phyloP scores from a whole-genome alignment of 2,888 invertebrate genomes.

The Tromatobia lineatoria region DNA sequence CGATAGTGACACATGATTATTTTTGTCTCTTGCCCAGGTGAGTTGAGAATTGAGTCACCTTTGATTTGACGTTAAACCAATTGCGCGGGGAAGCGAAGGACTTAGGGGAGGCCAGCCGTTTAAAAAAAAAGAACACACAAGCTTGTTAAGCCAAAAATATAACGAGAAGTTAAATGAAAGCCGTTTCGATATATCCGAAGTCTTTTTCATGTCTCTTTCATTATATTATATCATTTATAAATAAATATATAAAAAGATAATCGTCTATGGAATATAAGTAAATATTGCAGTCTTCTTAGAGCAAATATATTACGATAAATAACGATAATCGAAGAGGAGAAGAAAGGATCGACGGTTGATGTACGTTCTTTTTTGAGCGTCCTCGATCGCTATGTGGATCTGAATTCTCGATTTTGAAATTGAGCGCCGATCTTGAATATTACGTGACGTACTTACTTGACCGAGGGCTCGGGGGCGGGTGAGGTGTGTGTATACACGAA shows the following conservation, averaged over 20 bases:
- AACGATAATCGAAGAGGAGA: conserved; percentile 72
- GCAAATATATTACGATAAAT: conserved; percentile 51
- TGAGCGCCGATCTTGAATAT: conserved; percentile 35
- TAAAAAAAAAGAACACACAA: conserved; percentile 64
- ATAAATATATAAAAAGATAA: conserved; percentile 68
- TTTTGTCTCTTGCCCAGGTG: conserved; percentile 85
- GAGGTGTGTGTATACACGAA: conserved; percentile 71
- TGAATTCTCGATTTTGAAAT: conserved; percentile 52
- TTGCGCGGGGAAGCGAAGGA: conserved; percentile 85
- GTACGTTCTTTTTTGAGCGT: conserved; percentile 76
- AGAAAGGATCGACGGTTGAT: conserved; percentile 71
- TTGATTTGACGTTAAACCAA: conserved; percentile 82
- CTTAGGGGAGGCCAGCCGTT: conserved; percentile 85
- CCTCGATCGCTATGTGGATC: conserved; percentile 73
- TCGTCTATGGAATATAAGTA: conserved; percentile 21
- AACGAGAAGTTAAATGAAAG: conserved; percentile 52
- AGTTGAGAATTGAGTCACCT: conserved; percentile 85
- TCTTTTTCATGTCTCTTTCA: conserved; percentile 61
- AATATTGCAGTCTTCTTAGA: conserved; percentile 43
- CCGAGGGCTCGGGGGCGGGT: conserved; percentile 65
- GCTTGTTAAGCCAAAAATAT: conserved; percentile 62
- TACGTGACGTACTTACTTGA: conserved; percentile 56
- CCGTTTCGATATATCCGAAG: conserved; percentile 40
- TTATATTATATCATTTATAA: conserved; percentile 46
- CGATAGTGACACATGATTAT: conserved; percentile 80